These are phyloP conservation scores for Calliopum simillimum DNA, from an alignment of 2,888 invertebrate genomes.

Conservation along the genomic window DNA sequence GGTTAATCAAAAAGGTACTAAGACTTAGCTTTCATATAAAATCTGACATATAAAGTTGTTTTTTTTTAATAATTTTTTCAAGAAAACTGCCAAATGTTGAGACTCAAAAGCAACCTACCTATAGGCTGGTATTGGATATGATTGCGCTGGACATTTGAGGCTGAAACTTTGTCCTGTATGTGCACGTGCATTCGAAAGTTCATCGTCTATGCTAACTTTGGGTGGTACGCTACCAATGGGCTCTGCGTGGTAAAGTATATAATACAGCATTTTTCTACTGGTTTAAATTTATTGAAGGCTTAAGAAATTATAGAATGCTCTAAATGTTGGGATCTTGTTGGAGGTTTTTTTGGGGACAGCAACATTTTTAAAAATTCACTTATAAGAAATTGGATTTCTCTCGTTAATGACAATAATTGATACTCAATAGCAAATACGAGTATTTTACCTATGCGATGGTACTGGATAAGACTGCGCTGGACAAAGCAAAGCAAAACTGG, in stretches of 20 bases:
- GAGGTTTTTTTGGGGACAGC: too few species aligned
- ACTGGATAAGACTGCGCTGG: constrained; percentile 83
- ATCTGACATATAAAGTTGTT: not conserved
- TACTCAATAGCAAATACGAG: constrained; percentile 3
- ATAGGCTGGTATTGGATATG: constrained; percentile 79
- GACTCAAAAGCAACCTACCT: constrained; percentile 70
- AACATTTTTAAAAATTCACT: not conserved
- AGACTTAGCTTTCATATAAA: not conserved
- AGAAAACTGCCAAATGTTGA: constrained; percentile 53
- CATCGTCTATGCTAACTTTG: constrained; percentile 72
- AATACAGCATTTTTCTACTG: too few species aligned
- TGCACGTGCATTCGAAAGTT: constrained; percentile 58
- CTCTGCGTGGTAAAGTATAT: constrained; percentile 51
- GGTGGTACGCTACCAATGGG: constrained; percentile 74
- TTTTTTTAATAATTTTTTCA: not conserved
- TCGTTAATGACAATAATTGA: not conserved
- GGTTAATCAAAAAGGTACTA: not conserved
- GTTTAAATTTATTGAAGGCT: not conserved
- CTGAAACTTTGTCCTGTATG: constrained; percentile 68
- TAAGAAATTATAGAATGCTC: not conserved
- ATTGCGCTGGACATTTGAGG: constrained; percentile 80
- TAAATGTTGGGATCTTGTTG: constrained; percentile 19
- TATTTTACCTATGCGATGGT: constrained; percentile 75
- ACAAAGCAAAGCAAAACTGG: constrained; percentile 75
- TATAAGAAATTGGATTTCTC: too few species aligned